Evolutionary conservation across 1,140 invertebrate species (phyloP).

Genomic region (Eubasilissa regina): DNA sequence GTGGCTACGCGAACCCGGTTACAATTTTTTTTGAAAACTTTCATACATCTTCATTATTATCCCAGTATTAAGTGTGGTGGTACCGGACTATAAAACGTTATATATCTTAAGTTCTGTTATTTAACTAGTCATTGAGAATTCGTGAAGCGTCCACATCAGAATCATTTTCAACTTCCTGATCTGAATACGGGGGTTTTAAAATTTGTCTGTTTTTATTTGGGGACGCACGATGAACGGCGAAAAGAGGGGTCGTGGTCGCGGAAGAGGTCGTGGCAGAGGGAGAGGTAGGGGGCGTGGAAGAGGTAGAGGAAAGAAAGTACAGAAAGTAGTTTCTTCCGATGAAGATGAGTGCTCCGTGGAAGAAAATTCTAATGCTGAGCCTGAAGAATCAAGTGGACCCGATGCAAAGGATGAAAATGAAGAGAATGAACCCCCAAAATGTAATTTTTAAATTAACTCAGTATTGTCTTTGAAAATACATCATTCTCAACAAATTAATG

Average conservation of each 20-base stretch:
- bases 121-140: no score
- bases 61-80: no score
- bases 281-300: slow-evolving; percentile 79
- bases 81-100: no score
- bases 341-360: slow-evolving; percentile 79
- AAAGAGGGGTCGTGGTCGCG: slow-evolving; percentile 73
- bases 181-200: no score
- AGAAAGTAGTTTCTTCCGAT: slow-evolving; percentile 82
- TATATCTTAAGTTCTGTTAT: no score
- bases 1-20: no score
- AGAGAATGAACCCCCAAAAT: slow-evolving; percentile 71
- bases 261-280: slow-evolving; percentile 77
- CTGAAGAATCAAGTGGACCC: slow-evolving; percentile 66
- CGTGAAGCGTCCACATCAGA: no score
- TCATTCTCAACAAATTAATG: no score
- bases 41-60: no score
- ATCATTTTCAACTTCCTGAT: no score
- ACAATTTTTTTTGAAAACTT: no score
- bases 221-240: slow-evolving; percentile 68
- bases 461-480: neutral
- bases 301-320: slow-evolving; percentile 81
- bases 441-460: slow-evolving; percentile 60
- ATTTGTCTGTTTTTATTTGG: no score
- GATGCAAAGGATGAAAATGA: slow-evolving; percentile 72
- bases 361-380: slow-evolving; percentile 69